phyloP scores from a whole-genome alignment of 1,140 invertebrate species.

The Drosophila dunni region DNA sequence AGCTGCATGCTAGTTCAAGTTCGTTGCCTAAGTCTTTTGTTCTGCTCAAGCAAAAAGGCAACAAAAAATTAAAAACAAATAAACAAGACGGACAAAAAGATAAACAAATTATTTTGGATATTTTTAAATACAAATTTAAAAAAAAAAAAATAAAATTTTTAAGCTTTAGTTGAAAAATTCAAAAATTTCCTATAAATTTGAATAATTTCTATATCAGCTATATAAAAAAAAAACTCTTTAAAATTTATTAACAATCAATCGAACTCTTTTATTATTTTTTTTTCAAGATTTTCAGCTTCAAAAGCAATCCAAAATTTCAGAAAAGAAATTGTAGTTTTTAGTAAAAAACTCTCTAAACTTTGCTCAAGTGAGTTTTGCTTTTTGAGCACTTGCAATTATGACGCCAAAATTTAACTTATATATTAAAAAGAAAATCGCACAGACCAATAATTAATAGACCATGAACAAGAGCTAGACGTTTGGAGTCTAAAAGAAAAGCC shows the following conservation, averaged over 20 bases:
- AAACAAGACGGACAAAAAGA: neutral
- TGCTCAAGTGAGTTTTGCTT: neutral
- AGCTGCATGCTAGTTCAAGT: constrained; percentile 58
- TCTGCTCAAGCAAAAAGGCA: constrained; percentile 37
- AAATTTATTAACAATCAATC: neutral
- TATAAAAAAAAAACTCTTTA: too few species aligned
- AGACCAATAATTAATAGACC: constrained; percentile 71
- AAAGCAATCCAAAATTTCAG: too few species aligned
- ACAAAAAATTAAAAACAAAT: constrained; percentile 1
- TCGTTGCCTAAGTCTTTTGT: constrained; percentile 80
- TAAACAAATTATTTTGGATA: neutral
- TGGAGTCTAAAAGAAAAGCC: constrained; percentile 5
- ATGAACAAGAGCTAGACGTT: constrained; percentile 67
- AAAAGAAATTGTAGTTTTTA: too few species aligned
- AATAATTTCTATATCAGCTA: too few species aligned
- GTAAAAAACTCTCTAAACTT: neutral
- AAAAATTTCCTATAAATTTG: too few species aligned
- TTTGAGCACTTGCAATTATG: neutral
- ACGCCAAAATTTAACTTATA: constrained; percentile 13
- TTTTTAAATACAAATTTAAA: too few species aligned
- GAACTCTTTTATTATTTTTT: too few species aligned
- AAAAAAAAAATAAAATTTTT: too few species aligned
- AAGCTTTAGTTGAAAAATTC: too few species aligned
- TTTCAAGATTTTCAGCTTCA: too few species aligned
- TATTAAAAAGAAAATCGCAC: constrained; percentile 63